Evolutionary conservation across 2,888 invertebrate genomes (phyloP).

Genomic region (Macropis europaea): DNA sequence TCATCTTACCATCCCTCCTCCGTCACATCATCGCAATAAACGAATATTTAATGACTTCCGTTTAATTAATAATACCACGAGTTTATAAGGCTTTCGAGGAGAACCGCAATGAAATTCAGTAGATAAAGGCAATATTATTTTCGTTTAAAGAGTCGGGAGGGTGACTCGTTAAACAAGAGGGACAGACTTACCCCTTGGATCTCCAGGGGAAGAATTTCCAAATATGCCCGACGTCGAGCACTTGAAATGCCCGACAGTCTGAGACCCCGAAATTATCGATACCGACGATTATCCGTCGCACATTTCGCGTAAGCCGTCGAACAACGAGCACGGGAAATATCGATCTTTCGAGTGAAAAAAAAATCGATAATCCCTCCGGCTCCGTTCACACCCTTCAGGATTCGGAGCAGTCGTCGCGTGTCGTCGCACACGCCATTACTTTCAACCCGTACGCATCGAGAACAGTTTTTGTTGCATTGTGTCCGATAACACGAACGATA

Average conservation of each 20-base stretch:
- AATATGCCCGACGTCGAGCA: constrained; percentile 18
- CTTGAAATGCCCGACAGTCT: constrained; percentile 39
- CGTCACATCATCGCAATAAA: constrained; percentile 2
- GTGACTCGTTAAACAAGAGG: constrained; percentile 34
- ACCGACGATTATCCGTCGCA: constrained; percentile 22
- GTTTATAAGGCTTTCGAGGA: constrained; percentile 2
- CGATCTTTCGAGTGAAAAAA: constrained; percentile 38
- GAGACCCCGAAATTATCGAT: constrained; percentile 51
- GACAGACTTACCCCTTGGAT: background rate
- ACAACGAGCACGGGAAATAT: constrained; percentile 43
- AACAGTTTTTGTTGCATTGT: constrained; percentile 36
- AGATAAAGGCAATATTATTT: constrained; percentile 30
- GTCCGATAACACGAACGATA: constrained; percentile 46
- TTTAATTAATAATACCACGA: constrained; percentile 30
- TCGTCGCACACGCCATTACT: constrained; percentile 31
- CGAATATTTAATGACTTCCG: constrained; percentile 28
- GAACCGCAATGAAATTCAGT: constrained; percentile 6
- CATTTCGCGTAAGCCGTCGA: constrained; percentile 15
- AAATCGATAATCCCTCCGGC: constrained; percentile 50
- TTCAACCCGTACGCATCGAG: constrained; percentile 20
- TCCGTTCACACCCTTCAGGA: background rate
- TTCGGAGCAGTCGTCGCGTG: constrained; percentile 6
- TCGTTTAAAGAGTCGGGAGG: constrained; percentile 19
- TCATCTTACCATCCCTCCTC: background rate
- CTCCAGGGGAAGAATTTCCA: constrained; percentile 1